phyloP scores from a whole-genome alignment of 2,113 vertebrate genomes.

The Nerophis lumbriciformis region DNA sequence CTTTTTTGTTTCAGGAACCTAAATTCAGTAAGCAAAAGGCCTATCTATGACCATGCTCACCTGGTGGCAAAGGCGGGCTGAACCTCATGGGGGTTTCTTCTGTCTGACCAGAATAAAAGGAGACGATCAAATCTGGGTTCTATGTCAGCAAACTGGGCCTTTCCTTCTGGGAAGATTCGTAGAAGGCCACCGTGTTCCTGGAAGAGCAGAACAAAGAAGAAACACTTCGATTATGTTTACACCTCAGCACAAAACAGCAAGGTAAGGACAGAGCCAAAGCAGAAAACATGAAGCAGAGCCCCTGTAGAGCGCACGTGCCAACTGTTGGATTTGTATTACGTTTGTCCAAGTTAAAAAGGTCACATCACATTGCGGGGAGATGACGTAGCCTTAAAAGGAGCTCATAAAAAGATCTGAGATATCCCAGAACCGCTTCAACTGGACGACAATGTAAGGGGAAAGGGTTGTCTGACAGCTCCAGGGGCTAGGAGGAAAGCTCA shows the following conservation, averaged over 20 bases:
- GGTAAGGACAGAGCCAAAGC: constrained; percentile 7
- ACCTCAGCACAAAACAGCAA: constrained; percentile 35
- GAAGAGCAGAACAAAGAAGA: constrained; percentile 42
- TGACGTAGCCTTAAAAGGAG: neutral
- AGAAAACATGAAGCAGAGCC: constrained; percentile 11
- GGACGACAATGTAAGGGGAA: constrained; percentile 44
- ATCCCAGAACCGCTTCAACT: constrained; percentile 23
- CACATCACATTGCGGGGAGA: neutral
- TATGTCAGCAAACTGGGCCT: constrained; percentile 95
- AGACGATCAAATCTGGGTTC: constrained; percentile 97
- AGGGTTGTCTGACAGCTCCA: constrained; percentile 34
- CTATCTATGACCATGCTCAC: constrained; percentile 50
- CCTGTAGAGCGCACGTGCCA: neutral
- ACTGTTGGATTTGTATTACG: neutral
- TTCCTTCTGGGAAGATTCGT: constrained; percentile 98
- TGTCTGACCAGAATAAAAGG: constrained; percentile 97
- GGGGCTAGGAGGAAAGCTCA: constrained; percentile 49
- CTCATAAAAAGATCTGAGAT: constrained; percentile 5
- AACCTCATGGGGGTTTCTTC: constrained; percentile 97
- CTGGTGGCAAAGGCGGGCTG: constrained; percentile 92
- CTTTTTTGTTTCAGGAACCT: too few relatives aligned
- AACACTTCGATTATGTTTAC: constrained; percentile 20
- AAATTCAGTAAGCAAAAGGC: too few relatives aligned
- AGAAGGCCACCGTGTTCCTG: constrained; percentile 94
- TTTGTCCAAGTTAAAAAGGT: constrained; percentile 8